phyloP scores from a whole-genome alignment of 2,797 vertebrate species.

The Melanotaenia pygmaea region DNA sequence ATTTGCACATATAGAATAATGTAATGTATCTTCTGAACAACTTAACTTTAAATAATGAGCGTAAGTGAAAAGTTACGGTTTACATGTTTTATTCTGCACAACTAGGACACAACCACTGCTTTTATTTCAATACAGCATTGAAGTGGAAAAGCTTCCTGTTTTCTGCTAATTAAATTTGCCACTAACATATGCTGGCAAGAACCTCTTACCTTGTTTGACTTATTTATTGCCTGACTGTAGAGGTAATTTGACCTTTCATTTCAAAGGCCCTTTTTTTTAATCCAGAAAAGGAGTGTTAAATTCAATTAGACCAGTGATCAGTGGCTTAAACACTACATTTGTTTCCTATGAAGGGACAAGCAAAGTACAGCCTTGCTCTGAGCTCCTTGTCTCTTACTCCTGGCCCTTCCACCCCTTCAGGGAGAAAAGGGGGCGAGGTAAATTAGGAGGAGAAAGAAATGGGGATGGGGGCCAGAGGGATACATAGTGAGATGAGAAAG shows the following conservation, averaged over 20 bases:
- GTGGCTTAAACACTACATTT: slow-evolving; percentile 86
- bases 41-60: slow-evolving; percentile 17
- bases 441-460: slow-evolving; percentile 59
- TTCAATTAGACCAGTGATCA: slow-evolving; percentile 86
- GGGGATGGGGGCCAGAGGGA: slow-evolving; percentile 40
- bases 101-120: slow-evolving; percentile 38
- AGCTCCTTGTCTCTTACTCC: slow-evolving; percentile 54
- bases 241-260: slow-evolving; percentile 88
- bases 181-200: slow-evolving; percentile 84
- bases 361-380: slow-evolving; percentile 56
- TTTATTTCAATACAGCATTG: slow-evolving; percentile 60
- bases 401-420: slow-evolving; percentile 57
- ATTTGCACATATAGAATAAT: background rate
- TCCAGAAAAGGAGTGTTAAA: slow-evolving; percentile 86
- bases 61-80: slow-evolving; percentile 21
- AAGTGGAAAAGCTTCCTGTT: slow-evolving; percentile 73
- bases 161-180: slow-evolving; percentile 84
- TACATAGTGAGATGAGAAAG: slow-evolving; percentile 60
- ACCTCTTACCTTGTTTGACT: slow-evolving; percentile 87
- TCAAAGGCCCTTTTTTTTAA: slow-evolving; percentile 83
- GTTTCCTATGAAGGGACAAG: slow-evolving; percentile 76
- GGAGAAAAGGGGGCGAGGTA: slow-evolving; percentile 53
- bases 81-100: slow-evolving; percentile 37
- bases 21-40: slow-evolving; percentile 21
- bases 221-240: slow-evolving; percentile 88